Conservation (phyloP, 2,888 invertebrate species). For the Lobophora halterata region DNA sequence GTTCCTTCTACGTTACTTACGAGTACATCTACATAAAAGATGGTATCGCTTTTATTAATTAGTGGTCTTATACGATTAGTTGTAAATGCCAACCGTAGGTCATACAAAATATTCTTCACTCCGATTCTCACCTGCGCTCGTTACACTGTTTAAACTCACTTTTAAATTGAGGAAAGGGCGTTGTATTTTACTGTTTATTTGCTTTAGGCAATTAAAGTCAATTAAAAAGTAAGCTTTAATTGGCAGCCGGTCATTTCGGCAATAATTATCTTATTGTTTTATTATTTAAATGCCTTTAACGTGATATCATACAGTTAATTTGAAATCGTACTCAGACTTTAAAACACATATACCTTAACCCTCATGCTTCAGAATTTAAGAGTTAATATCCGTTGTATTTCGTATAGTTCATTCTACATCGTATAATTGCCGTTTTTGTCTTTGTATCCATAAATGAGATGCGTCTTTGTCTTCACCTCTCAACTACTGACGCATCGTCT, state of each 20-base stretch:
- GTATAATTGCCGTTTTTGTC: conserved; percentile 70
- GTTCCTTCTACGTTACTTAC: too few species aligned
- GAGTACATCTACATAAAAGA: too few species aligned
- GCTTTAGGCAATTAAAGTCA: conserved; percentile 31
- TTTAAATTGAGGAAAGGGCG: conserved; percentile 32
- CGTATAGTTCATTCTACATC: conserved; percentile 13
- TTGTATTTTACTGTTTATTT: conserved; percentile 34
- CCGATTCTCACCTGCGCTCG: conserved; percentile 29
- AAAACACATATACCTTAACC: conserved; percentile 19
- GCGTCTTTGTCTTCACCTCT: conserved; percentile 56
- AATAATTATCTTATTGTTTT: conserved; percentile 39
- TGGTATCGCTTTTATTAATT: conserved; percentile 13
- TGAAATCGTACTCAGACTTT: conserved; percentile 19
- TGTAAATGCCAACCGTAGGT: conserved; percentile 17
- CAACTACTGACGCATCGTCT: conserved; percentile 52
- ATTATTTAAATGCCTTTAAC: conserved; percentile 39
- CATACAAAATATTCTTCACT: conserved; percentile 29
- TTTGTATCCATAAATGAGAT: conserved; percentile 67
- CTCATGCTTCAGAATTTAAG: conserved; percentile 13
- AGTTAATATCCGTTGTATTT: conserved; percentile 27
- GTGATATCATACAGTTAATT: conserved; percentile 19
- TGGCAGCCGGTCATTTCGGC: conserved; percentile 31
- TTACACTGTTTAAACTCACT: conserved; percentile 26
- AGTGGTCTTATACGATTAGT: conserved; percentile 14
- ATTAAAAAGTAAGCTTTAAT: conserved; percentile 34